phyloP scores from a whole-genome alignment of 1,140 invertebrate species.

The Lepeophtheirus salmonis region DNA sequence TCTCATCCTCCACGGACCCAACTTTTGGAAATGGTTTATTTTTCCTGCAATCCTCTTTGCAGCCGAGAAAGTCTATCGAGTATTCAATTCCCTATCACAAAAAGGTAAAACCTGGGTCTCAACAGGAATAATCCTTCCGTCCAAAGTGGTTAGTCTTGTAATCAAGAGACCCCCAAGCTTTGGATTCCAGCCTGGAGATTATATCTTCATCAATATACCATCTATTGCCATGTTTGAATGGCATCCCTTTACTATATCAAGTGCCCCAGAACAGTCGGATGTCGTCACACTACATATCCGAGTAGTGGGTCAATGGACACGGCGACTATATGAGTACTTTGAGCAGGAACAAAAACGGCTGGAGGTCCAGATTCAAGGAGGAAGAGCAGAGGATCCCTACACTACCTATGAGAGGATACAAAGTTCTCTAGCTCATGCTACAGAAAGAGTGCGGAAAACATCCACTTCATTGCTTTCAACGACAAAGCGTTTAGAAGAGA shows the following conservation, averaged over 20 bases:
- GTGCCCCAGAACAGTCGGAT: slow-evolving; percentile 74
- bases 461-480: not conserved
- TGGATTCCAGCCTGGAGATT: slow-evolving; percentile 77
- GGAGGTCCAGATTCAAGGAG: slow-evolving; percentile 12
- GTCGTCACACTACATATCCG: slow-evolving; percentile 83
- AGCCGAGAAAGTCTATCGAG: slow-evolving; percentile 48
- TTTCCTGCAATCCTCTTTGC: slow-evolving; percentile 57
- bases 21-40: slow-evolving; percentile 91
- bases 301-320: slow-evolving; percentile 86
- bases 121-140: slow-evolving; percentile 60
- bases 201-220: slow-evolving; percentile 82
- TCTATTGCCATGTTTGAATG: slow-evolving; percentile 79
- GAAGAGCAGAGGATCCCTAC: not conserved
- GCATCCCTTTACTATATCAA: slow-evolving; percentile 94
- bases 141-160: slow-evolving; percentile 35
- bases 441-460: not conserved
- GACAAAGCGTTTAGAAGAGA: not conserved
- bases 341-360: slow-evolving; percentile 33
- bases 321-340: slow-evolving; percentile 67
- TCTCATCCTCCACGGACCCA: slow-evolving; percentile 64
- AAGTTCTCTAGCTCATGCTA: not conserved
- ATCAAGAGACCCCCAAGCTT: slow-evolving; percentile 68
- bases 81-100: slow-evolving; percentile 32
- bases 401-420: not conserved
- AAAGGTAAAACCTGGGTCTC: slow-evolving; percentile 54